phyloP scores from a whole-genome alignment of 2,888 invertebrate species.

The Cheiracanthium punctorium region DNA sequence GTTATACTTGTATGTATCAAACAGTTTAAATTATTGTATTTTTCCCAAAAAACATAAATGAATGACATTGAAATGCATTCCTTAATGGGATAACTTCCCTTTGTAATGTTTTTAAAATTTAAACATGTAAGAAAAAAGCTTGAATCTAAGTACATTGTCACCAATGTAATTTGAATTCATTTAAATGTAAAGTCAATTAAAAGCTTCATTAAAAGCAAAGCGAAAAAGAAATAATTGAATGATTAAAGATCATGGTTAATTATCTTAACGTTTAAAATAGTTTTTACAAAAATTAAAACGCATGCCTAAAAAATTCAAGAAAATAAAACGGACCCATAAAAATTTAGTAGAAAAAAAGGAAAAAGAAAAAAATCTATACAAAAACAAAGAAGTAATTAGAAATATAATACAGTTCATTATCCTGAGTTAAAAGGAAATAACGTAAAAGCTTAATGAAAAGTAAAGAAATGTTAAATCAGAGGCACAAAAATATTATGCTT shows the following conservation, averaged over 20 bases:
- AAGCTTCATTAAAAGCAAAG: slow-evolving; percentile 23
- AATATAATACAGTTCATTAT: too few relatives aligned
- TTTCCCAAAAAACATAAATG: too few relatives aligned
- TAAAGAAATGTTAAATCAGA: too few relatives aligned
- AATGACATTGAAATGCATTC: too few relatives aligned
- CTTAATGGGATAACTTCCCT: neutral
- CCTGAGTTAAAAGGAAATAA: too few relatives aligned
- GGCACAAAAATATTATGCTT: too few relatives aligned
- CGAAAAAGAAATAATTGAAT: slow-evolving; percentile 22
- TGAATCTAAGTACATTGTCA: slow-evolving; percentile 26
- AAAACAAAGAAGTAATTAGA: neutral
- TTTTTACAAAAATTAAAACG: too few relatives aligned
- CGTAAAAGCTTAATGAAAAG: too few relatives aligned
- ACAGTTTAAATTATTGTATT: too few relatives aligned
- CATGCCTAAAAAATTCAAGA: slow-evolving; percentile 32
- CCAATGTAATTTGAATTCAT: slow-evolving; percentile 9
- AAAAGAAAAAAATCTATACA: neutral
- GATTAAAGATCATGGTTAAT: slow-evolving; percentile 56
- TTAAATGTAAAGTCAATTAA: slow-evolving; percentile 18
- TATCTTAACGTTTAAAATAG: slow-evolving; percentile 27
- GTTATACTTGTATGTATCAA: too few relatives aligned
- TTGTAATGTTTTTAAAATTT: neutral
- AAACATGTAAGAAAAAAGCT: neutral
- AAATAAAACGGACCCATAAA: neutral
- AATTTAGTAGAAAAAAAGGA: neutral